Conservation (phyloP, 2,888 invertebrate species). For the Tortricodes alternella region DNA sequence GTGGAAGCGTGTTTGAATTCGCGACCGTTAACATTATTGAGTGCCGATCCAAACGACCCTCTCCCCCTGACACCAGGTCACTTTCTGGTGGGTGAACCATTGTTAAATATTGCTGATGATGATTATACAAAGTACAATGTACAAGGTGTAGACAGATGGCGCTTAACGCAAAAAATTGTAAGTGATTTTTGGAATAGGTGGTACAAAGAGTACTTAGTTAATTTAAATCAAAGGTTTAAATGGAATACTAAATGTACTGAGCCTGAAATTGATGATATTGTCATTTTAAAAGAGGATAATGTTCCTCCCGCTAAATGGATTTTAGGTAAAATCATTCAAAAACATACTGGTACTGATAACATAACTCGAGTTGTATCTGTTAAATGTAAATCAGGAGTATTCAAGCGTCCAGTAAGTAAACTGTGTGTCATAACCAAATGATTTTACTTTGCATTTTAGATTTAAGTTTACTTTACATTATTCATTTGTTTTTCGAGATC, state of each 20-base stretch:
- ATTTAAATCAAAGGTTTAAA: background rate
- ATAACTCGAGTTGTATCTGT: slow-evolving; percentile 28
- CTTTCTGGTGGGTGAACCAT: too few species aligned
- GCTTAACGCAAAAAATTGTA: slow-evolving; percentile 11
- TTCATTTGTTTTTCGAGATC: too few species aligned
- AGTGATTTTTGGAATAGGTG: slow-evolving; percentile 7
- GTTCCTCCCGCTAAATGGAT: slow-evolving; percentile 30
- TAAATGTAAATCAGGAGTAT: background rate
- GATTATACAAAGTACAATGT: too few species aligned
- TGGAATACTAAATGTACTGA: slow-evolving; percentile 7
- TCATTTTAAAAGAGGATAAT: slow-evolving; percentile 29
- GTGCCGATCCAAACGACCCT: background rate
- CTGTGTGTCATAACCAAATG: background rate
- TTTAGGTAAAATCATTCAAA: slow-evolving; percentile 26
- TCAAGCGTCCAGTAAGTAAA: slow-evolving; percentile 5
- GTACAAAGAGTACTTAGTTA: slow-evolving; percentile 4
- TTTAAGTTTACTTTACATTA: background rate
- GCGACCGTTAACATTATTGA: background rate
- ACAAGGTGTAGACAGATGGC: slow-evolving; percentile 3
- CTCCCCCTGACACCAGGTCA: background rate
- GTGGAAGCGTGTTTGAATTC: too few species aligned
- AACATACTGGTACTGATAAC: slow-evolving; percentile 25
- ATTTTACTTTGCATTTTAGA: background rate
- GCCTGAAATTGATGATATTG: slow-evolving; percentile 14
- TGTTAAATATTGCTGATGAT: background rate